Conservation (phyloP, 2,797 vertebrate species). For the Knipowitschia caucasica region DNA sequence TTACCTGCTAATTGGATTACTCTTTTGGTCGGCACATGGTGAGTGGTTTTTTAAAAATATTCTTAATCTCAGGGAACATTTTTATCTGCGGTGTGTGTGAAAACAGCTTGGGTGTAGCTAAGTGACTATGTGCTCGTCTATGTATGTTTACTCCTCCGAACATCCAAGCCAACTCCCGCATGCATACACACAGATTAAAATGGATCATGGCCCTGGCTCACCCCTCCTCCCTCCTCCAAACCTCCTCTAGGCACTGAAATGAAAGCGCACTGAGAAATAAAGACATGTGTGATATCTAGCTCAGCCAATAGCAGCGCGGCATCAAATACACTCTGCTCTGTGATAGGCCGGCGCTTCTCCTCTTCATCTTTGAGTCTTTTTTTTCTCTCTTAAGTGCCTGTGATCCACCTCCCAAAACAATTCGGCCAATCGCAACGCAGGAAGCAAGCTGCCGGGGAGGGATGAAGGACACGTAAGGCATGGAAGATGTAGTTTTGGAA, state of each 20-base stretch:
- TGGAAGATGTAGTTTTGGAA: conserved; percentile 51
- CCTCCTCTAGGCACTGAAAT: conserved; percentile 56
- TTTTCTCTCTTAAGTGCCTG: conserved; percentile 43
- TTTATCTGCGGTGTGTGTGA: conserved; percentile 40
- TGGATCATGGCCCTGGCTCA: conserved; percentile 38
- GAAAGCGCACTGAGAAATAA: conserved; percentile 65
- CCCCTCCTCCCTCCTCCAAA: conserved; percentile 15
- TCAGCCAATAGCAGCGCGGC: conserved; percentile 61
- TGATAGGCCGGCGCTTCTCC: conserved; percentile 59
- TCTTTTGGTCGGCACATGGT: background rate
- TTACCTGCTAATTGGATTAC: conserved; percentile 7
- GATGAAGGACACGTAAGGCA: conserved; percentile 45
- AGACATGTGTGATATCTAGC: conserved; percentile 68
- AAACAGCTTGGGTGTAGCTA: conserved; percentile 54
- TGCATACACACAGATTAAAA: conserved; percentile 33
- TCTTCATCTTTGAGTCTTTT: conserved; percentile 55
- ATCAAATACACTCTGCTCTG: conserved; percentile 48
- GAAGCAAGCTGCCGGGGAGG: conserved; percentile 60
- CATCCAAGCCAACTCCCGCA: conserved; percentile 39
- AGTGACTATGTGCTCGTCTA: conserved; percentile 45
- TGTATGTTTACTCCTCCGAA: conserved; percentile 51
- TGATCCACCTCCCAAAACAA: conserved; percentile 65
- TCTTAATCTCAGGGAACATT: conserved; percentile 31
- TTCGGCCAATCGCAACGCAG: conserved; percentile 62
- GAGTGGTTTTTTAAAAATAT: background rate